Evolutionary conservation across 2,888 invertebrate genomes (phyloP).

Genomic region (Drosophila mimetica): DNA sequence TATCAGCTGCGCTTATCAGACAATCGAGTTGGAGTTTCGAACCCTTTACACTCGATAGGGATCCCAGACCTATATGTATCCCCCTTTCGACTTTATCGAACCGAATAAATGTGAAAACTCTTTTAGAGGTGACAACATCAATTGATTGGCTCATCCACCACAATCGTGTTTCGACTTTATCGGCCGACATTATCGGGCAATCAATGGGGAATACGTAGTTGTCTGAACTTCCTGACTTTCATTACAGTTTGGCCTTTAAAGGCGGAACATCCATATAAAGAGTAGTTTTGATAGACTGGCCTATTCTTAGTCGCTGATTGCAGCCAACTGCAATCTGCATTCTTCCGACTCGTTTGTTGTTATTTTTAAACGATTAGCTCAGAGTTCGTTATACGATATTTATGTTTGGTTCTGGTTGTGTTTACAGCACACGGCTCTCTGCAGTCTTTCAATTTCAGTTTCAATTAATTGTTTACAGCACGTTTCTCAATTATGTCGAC

Average conservation of each 20-base stretch:
- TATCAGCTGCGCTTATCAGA: slow-evolving; percentile 1
- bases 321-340: slow-evolving; percentile 36
- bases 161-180: slow-evolving; percentile 26
- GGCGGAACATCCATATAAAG: background rate
- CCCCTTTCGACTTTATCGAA: slow-evolving; percentile 14
- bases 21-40: background rate
- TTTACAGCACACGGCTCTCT: slow-evolving; percentile 33
- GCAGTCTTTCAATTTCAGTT: slow-evolving; percentile 21
- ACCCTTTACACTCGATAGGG: background rate
- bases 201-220: slow-evolving; percentile 29
- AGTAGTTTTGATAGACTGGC: slow-evolving; percentile 16
- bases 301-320: slow-evolving; percentile 45
- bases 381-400: slow-evolving; percentile 38
- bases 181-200: slow-evolving; percentile 37
- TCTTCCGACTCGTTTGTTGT: slow-evolving; percentile 9
- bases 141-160: slow-evolving; percentile 39
- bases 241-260: slow-evolving; percentile 20
- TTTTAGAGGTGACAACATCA: slow-evolving; percentile 37
- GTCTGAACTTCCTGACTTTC: slow-evolving; percentile 21
- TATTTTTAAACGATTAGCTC: slow-evolving; percentile 58
- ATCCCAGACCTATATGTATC: slow-evolving; percentile 4
- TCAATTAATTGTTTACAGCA: slow-evolving; percentile 55
- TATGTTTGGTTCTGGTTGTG: slow-evolving; percentile 41
- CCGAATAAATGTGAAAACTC: slow-evolving; percentile 4
- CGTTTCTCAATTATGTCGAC: slow-evolving; percentile 54